Conservation (phyloP, 2,797 vertebrate genomes). For the Hippopotamyrus pictus region DNA sequence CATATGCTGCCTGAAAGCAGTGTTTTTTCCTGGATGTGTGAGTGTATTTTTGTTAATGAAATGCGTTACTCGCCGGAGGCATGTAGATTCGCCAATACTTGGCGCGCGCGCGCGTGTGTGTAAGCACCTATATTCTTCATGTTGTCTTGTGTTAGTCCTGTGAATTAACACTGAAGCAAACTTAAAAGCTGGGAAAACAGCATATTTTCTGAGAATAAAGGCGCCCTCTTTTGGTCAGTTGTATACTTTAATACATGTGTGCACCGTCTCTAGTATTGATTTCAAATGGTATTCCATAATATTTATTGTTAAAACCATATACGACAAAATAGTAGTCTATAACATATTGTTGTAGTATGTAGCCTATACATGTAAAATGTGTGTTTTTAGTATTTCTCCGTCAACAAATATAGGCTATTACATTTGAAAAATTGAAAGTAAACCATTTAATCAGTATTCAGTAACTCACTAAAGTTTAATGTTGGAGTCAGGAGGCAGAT, state of each 20-base stretch:
- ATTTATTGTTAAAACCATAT: background rate
- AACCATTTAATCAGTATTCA: background rate
- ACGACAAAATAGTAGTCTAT: background rate
- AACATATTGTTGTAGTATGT: background rate
- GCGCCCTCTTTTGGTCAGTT: slow-evolving; percentile 15
- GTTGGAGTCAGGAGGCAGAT: background rate
- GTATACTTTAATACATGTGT: background rate
- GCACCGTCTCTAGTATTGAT: background rate
- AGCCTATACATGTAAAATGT: background rate
- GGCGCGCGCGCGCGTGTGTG: background rate
- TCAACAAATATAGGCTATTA: background rate
- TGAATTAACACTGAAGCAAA: background rate
- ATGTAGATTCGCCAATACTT: background rate
- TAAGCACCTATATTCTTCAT: background rate
- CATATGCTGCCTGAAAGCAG: background rate
- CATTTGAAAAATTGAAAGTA: background rate
- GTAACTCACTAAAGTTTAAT: background rate
- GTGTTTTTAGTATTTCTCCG: background rate
- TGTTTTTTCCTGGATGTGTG: background rate
- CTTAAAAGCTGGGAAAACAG: background rate
- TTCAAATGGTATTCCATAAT: background rate
- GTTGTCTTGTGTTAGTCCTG: background rate
- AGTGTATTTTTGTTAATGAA: background rate
- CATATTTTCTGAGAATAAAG: background rate
- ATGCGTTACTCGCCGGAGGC: background rate